A percentile compares a stretch with the other conserved stretches of the same genome.
These are phyloP conservation scores for Otus scops DNA, from an alignment of 2,797 vertebrate genomes.

Conservation along the genomic window DNA sequence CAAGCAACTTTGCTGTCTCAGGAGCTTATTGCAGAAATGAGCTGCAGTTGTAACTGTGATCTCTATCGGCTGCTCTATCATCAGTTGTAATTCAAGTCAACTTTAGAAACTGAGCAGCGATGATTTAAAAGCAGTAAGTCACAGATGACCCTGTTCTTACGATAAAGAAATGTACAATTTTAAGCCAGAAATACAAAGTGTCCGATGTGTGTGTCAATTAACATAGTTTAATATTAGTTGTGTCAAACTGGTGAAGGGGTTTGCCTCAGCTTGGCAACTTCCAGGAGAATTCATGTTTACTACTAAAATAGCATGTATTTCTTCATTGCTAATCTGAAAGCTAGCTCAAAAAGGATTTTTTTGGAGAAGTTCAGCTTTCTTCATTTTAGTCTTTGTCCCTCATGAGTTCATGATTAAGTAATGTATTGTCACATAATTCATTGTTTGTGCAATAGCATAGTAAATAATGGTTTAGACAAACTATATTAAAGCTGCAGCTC, in stretches of 20 bases:
- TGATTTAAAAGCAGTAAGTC: background rate
- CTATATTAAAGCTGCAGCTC: background rate
- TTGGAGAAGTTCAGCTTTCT: background rate
- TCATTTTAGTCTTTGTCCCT: background rate
- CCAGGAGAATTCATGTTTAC: background rate
- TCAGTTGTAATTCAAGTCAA: background rate
- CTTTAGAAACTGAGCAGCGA: background rate
- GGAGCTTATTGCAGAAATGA: background rate
- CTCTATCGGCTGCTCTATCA: background rate
- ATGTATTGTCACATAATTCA: background rate
- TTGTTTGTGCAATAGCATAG: background rate
- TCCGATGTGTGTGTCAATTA: background rate
- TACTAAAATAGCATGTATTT: background rate
- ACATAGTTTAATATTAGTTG: background rate
- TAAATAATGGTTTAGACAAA: background rate
- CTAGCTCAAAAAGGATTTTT: background rate
- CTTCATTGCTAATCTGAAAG: background rate
- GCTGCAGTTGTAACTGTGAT: background rate
- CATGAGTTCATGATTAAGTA: background rate
- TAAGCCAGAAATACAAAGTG: background rate
- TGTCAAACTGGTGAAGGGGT: background rate
- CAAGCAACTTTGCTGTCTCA: background rate
- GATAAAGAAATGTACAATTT: background rate
- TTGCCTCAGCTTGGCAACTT: background rate
- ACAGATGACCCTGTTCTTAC: background rate